A percentile compares a stretch with the other conserved stretches of the same genome.
Conservation (phyloP, 2,797 vertebrate species). For the Ctenochaetus hawaiiensis region DNA sequence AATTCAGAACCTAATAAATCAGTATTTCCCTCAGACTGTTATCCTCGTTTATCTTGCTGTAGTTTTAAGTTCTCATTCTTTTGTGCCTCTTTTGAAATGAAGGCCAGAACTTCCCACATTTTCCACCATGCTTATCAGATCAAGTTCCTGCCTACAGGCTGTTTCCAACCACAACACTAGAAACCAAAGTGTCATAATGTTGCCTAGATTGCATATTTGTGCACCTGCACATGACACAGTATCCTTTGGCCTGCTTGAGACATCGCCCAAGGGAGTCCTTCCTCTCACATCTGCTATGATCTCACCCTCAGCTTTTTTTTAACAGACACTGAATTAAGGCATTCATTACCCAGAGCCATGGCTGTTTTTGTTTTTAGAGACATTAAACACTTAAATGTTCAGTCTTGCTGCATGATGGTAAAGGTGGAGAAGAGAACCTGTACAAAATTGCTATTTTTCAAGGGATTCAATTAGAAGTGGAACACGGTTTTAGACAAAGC, state of each 20-base stretch:
- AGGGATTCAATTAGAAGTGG: slow-evolving; percentile 36
- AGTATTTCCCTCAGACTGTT: background rate
- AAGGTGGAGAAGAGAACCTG: slow-evolving; percentile 14
- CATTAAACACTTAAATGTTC: slow-evolving; percentile 2
- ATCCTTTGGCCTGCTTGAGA: slow-evolving; percentile 62
- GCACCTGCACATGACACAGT: slow-evolving; percentile 76
- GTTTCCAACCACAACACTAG: slow-evolving; percentile 70
- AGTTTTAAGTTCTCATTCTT: slow-evolving; percentile 20
- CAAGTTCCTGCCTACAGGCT: slow-evolving; percentile 68
- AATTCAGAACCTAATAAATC: slow-evolving; percentile 6
- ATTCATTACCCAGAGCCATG: slow-evolving; percentile 11
- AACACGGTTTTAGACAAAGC: slow-evolving; percentile 38
- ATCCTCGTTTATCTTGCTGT: slow-evolving; percentile 6
- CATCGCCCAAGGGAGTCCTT: slow-evolving; percentile 61
- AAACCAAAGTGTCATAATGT: slow-evolving; percentile 56
- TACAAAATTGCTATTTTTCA: slow-evolving; percentile 25
- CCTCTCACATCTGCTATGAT: slow-evolving; percentile 77
- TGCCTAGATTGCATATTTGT: slow-evolving; percentile 60
- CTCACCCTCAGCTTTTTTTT: slow-evolving; percentile 57
- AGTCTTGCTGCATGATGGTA: background rate
- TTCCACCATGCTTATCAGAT: slow-evolving; percentile 62
- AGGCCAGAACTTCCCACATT: slow-evolving; percentile 50
- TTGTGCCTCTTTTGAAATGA: slow-evolving; percentile 53
- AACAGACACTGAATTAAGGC: slow-evolving; percentile 33
- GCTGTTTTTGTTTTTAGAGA: slow-evolving; percentile 28